Conservation (phyloP, 2,888 invertebrate species). For the Macaria liturata region DNA sequence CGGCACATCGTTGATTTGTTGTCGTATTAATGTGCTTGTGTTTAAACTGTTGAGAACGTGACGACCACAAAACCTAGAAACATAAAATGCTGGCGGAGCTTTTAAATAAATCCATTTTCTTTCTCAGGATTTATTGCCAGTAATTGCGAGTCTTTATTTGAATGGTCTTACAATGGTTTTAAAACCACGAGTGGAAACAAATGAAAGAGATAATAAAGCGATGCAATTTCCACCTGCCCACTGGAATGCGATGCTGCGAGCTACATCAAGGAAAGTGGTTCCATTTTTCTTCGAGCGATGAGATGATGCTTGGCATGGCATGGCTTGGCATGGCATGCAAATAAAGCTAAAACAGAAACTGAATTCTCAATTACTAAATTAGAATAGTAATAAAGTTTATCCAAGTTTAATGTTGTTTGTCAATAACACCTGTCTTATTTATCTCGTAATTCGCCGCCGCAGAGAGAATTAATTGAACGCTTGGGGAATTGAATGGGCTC, state of each 20-base stretch:
- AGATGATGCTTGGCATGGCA: too few relatives aligned
- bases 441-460: slow-evolving; percentile 2
- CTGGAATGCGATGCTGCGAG: slow-evolving; percentile 58
- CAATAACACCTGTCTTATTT: slow-evolving; percentile 11
- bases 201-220: slow-evolving; percentile 53
- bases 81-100: slow-evolving; percentile 12
- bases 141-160: slow-evolving; percentile 48
- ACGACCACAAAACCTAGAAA: slow-evolving; percentile 28
- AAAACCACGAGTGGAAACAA: slow-evolving; percentile 50
- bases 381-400: slow-evolving; percentile 1
- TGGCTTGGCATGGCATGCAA: too few relatives aligned
- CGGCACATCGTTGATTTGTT: neutral
- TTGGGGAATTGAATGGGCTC: slow-evolving; percentile 10
- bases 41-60: neutral
- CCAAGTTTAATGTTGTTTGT: slow-evolving; percentile 1
- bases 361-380: too few relatives aligned
- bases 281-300: slow-evolving; percentile 54
- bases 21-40: neutral
- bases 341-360: too few relatives aligned
- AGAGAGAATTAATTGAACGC: slow-evolving; percentile 5
- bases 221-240: slow-evolving; percentile 63
- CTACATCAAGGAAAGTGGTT: slow-evolving; percentile 65
- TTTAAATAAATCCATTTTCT: slow-evolving; percentile 21
- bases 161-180: slow-evolving; percentile 48
- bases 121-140: slow-evolving; percentile 27